phyloP scores from a whole-genome alignment of 2,113 vertebrate genomes.

The Tympanuchus pallidicinctus region DNA sequence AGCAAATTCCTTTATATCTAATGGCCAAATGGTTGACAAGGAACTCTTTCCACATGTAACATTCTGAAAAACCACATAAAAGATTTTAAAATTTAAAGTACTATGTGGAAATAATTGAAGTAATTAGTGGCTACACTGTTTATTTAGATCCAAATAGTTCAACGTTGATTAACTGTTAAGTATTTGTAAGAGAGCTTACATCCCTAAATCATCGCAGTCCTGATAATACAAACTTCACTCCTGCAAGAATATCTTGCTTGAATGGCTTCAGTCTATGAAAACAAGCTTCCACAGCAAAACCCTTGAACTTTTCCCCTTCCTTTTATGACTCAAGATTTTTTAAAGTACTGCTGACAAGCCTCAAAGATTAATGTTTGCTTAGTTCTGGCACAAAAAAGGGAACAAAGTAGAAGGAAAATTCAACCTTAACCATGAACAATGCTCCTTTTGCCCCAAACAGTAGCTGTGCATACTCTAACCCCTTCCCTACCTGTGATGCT shows the following conservation, averaged over 20 bases:
- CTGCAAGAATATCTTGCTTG: not conserved
- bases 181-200: not conserved
- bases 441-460: not conserved
- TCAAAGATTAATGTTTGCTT: not conserved
- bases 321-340: not conserved
- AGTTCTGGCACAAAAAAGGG: not conserved
- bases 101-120: not conserved
- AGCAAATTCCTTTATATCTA: not conserved
- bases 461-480: not conserved
- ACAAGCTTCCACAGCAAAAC: not conserved
- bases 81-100: not conserved
- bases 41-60: not conserved
- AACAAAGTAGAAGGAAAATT: not conserved
- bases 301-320: not conserved
- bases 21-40: not conserved
- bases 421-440: not conserved
- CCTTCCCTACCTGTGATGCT: not conserved
- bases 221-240: not conserved
- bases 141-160: not conserved
- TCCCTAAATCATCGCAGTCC: not conserved
- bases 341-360: not conserved
- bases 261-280: not conserved
- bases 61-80: not conserved
- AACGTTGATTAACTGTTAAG: not conserved
- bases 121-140: not conserved